Evolutionary conservation across 2,113 vertebrate species (phyloP), one percentile per base, ranked within the genome.

Genomic region (Gambusia holbrooki): DNA sequence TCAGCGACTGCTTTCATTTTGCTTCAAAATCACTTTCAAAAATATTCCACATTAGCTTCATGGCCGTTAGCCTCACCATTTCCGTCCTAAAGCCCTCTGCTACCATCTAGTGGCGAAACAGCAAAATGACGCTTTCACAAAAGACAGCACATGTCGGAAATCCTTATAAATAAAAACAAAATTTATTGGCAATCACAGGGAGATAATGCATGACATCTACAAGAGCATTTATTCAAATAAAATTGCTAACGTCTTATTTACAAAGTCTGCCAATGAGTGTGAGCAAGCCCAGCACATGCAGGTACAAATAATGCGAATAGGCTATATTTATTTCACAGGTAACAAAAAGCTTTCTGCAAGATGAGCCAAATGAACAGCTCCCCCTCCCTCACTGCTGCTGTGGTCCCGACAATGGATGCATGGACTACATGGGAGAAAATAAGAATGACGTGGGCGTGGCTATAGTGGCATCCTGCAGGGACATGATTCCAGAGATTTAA

Each of bases 151-250:
- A 69, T 37, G 37, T 76, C 60, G 32, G n/a, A 70, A 75, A 51
- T 71, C 73, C 42, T 90, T 84, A 88, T 90, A 90, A 92, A 91
- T 82, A 91, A 94, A 92, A 91, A 87, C 74, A 74, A 81, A 37
- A 66, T 93, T 93, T 92, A 90, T 93, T 91, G 85, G 89, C 90
- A 86, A 91, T 92, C 89, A 93, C 88, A 79, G 77, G 74, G 77
- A 90, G 66, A 88, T 60, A 90, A 92, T 81, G 82, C 84, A 88
- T 87, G 73, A 90, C 83, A 91, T 89, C 84, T 87, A 90, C 79
- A 76, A 74, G 82, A 88, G 76, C 86, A 81, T 87, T 86, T 78
- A 67, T 79, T 74, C 78, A 83, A 93, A 93, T 90, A 92, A 91
- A 93, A 92, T 90, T 69, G 69, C 83, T 71, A 82, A 88, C 69